Evolutionary conservation across 53 echinoderm and acorn worm genomes (phyloP).

Genomic region (Echinometra lucunter): DNA sequence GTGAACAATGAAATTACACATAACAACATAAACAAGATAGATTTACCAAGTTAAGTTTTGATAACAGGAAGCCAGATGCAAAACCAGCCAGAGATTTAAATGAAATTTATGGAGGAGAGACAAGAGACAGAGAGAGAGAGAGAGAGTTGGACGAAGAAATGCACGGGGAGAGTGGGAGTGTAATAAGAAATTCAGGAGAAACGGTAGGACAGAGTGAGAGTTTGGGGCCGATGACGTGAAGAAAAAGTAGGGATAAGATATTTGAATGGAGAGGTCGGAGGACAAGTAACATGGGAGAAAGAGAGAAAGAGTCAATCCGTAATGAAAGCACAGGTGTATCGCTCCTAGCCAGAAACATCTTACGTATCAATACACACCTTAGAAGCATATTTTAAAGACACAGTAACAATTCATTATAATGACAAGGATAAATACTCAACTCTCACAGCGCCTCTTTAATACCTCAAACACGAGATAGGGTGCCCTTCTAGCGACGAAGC

Average conservation of each 20-base stretch:
- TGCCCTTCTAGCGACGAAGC: constrained; percentile 2
- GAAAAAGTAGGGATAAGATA: background rate
- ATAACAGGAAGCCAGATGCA: background rate
- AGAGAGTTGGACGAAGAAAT: background rate
- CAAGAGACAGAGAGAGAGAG: background rate
- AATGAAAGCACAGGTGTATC: constrained; percentile 54
- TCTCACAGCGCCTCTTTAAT: constrained; percentile 35
- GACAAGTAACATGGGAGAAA: background rate
- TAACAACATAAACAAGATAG: too few species aligned
- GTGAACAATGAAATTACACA: too few species aligned
- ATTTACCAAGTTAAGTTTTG: too few species aligned
- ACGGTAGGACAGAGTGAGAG: background rate
- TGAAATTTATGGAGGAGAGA: too few species aligned
- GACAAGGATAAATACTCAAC: constrained; percentile 40
- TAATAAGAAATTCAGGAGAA: background rate
- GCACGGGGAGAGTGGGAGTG: background rate
- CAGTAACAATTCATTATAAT: constrained; percentile 53
- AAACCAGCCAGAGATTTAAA: background rate
- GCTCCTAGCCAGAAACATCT: constrained; percentile 34
- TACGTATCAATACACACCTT: background rate
- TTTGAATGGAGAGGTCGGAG: background rate
- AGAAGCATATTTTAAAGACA: background rate
- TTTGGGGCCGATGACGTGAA: background rate
- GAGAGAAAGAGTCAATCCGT: constrained; percentile 31
- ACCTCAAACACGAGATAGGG: constrained; percentile 42